Base-by-base conservation (phyloP, 2,888 invertebrate genomes). In the Eupithecia subumbrata region DNA sequence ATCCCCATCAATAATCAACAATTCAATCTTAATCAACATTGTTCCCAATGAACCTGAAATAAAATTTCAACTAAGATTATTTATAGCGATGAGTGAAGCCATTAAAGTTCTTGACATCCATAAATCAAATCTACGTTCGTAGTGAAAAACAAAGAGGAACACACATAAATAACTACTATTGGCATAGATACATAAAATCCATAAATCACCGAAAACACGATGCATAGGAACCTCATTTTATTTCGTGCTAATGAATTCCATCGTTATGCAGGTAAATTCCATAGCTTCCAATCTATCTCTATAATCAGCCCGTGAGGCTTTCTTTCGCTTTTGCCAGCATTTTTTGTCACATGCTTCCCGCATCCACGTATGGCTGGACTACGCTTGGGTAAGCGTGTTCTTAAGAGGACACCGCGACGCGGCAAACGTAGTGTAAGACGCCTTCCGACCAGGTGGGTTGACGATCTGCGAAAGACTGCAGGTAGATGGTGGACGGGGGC, bases 151-250 rank as follows among this genome's bases (percentile, higher is more conserved):
- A 79, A 78, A 79, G 66, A 69, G 69, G 76, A 80, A 75, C 76
- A 69, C 43, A 25, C 18, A 78, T 81, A 79, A 80, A 82, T 77
- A 77, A 75, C 75, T 40, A 69, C 71, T 60, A 78, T 73, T 79
- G 76, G 71, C 81, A 80, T 72, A 76, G 76, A 76, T 80, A 76
- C 81, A 81, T 81, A 76, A 37, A 5, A 79, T 81, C 67, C 80
- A 81, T 81, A 79, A 43, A 37, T 75, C 78, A 79, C 75, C 75
- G 45, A 80, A 77, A 78, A 77, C 63, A 74, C 43, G 69, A n/a
- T 67, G 60, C 12, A 60, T 60, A 60, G 60, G 60, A 60, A 60
- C 25, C 25, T 25, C 25, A 60, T 25, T 60, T 45, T 56, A 67
- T 72, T 76, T 66, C 56, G 68, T 40, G 52, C 12, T 52, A 72